phyloP scores from a whole-genome alignment of 2,797 vertebrate species.

The Chrosomus eos region DNA sequence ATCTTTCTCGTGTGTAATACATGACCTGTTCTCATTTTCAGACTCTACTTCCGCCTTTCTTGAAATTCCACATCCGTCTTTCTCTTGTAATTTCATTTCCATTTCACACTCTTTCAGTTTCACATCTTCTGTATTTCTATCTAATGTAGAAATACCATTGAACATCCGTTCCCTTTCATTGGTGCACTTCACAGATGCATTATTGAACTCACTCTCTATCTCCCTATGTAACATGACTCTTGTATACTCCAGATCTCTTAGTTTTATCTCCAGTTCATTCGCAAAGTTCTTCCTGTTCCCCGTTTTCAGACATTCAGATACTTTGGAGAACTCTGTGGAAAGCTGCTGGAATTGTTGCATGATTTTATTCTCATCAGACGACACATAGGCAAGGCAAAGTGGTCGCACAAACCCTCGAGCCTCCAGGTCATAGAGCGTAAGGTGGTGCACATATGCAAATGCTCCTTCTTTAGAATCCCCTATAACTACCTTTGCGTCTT shows the following conservation, averaged over 20 bases:
- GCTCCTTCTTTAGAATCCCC: conserved; percentile 91
- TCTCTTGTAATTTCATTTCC: conserved; percentile 44
- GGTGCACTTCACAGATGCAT: not conserved
- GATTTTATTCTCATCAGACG: conserved; percentile 90
- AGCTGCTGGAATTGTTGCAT: conserved; percentile 90
- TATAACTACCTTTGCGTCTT: conserved; percentile 93
- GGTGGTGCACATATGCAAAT: conserved; percentile 92
- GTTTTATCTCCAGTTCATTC: conserved; percentile 88
- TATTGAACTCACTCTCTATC: conserved; percentile 20
- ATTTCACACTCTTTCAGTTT: conserved; percentile 18
- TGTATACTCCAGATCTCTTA: conserved; percentile 86
- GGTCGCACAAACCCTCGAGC: conserved; percentile 94
- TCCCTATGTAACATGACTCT: conserved; percentile 44
- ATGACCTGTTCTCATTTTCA: conserved; percentile 5
- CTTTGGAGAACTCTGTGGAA: conserved; percentile 87
- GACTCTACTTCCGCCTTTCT: conserved; percentile 16
- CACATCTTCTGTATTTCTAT: not conserved
- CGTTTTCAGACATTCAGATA: conserved; percentile 91
- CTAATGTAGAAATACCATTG: not conserved
- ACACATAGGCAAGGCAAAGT: conserved; percentile 96
- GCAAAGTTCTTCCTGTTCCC: conserved; percentile 96
- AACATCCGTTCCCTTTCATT: not conserved
- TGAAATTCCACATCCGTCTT: conserved; percentile 14
- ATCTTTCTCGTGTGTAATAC: not conserved
- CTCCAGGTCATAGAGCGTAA: conserved; percentile 93